Evolutionary conservation across 2,888 invertebrate genomes (phyloP).

Genomic region (Tetragonisca angustula): DNA sequence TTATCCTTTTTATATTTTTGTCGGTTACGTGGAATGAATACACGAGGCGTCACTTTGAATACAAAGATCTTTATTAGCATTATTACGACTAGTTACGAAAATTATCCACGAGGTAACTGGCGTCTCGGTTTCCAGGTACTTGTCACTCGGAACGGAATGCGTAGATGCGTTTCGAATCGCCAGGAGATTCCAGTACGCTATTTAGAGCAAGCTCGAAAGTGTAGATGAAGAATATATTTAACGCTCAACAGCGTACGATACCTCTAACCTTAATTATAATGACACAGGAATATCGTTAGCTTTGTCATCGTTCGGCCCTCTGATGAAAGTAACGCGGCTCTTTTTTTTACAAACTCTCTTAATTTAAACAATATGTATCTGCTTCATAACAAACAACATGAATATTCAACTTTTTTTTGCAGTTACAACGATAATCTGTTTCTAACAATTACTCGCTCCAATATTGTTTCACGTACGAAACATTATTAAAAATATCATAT

Average conservation of each 20-base stretch:
- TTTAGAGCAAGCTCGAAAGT: slow-evolving; percentile 68
- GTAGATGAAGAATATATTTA: slow-evolving; percentile 56
- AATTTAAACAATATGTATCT: background rate
- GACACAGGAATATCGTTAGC: slow-evolving; percentile 26
- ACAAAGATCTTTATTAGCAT: slow-evolving; percentile 45
- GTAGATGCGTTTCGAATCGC: slow-evolving; percentile 65
- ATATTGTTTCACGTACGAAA: background rate
- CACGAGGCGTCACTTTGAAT: slow-evolving; percentile 13
- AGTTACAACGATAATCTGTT: background rate
- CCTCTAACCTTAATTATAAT: slow-evolving; percentile 51
- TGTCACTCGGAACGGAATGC: slow-evolving; percentile 69
- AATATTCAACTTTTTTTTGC: slow-evolving; percentile 8
- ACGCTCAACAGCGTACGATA: slow-evolving; percentile 43
- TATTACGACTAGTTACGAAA: slow-evolving; percentile 49
- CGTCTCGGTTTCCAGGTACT: slow-evolving; percentile 67
- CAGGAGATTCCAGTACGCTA: slow-evolving; percentile 64
- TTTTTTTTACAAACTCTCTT: slow-evolving; percentile 9
- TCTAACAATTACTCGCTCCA: background rate
- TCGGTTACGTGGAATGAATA: slow-evolving; percentile 23
- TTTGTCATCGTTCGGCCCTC: slow-evolving; percentile 13
- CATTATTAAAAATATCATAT: slow-evolving; percentile 10
- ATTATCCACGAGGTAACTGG: slow-evolving; percentile 44
- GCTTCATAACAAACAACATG: background rate
- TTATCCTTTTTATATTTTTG: slow-evolving; percentile 8
- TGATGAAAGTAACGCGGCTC: slow-evolving; percentile 27